phyloP scores from a whole-genome alignment of 2,888 invertebrate species.

The Galeopsomyia nigrocyanea region DNA sequence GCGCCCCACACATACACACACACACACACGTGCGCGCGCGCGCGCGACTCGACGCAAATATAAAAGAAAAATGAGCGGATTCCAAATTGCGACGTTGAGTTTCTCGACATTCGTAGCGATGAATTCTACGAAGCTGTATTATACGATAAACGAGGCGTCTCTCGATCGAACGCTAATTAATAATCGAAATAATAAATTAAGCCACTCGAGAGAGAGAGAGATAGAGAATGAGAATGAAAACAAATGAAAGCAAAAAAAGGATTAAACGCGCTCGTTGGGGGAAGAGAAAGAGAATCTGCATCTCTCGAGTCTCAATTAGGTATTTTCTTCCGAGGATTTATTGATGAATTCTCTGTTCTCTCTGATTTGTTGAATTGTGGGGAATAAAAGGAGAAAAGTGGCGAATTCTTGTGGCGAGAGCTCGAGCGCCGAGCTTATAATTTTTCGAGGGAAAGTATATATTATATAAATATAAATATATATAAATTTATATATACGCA shows the following conservation, averaged over 20 bases:
- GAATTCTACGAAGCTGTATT: too few species aligned
- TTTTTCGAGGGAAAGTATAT: constrained; percentile 46
- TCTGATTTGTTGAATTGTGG: not conserved
- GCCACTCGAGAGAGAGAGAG: too few species aligned
- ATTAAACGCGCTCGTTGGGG: not conserved
- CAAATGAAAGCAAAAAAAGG: not conserved
- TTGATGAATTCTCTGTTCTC: not conserved
- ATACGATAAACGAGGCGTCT: too few species aligned
- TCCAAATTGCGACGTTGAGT: too few species aligned
- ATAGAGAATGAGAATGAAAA: not conserved
- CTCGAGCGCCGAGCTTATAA: constrained; percentile 32
- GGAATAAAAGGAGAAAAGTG: too few species aligned
- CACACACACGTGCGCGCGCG: too few species aligned
- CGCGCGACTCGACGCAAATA: too few species aligned
- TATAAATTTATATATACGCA: constrained; percentile 48
- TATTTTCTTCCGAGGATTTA: too few species aligned
- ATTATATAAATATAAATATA: constrained; percentile 33
- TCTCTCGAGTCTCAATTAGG: constrained; percentile 11
- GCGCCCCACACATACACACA: too few species aligned
- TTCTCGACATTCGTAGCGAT: too few species aligned
- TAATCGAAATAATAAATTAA: constrained; percentile 21
- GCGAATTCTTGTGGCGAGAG: constrained; percentile 12
- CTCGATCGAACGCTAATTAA: constrained; percentile 24
- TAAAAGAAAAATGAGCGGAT: too few species aligned
- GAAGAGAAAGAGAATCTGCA: constrained; percentile 18